Conservation (phyloP, 2,113 vertebrate genomes). For the Sterrhoptilus dennistouni region DNA sequence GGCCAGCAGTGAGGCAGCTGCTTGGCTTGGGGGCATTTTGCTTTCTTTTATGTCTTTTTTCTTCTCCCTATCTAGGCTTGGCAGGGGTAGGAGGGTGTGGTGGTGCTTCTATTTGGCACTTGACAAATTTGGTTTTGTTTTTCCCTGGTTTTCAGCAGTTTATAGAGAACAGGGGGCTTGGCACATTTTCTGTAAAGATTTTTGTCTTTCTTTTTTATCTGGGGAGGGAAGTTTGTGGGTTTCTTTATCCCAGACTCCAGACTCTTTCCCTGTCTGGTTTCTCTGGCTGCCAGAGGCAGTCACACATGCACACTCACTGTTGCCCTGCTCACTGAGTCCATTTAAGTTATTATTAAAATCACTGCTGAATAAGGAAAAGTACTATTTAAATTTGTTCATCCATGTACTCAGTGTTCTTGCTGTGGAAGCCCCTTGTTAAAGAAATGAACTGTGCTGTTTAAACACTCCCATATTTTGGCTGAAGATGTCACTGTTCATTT, state of each 20-base stretch:
- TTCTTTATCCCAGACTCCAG: not conserved
- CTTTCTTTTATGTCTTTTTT: rapidly evolving
- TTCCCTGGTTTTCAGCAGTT: not conserved
- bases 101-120: not conserved
- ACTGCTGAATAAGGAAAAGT: not conserved
- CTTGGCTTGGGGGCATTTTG: not conserved
- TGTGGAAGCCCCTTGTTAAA: not conserved
- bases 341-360: not conserved
- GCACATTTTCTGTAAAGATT: not conserved
- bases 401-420: not conserved
- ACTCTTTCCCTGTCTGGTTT: not conserved
- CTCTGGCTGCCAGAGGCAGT: not conserved
- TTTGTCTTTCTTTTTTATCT: not conserved
- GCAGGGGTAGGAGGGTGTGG: too few relatives aligned
- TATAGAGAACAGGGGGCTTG: not conserved
- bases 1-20: not conserved
- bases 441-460: not conserved
- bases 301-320: not conserved
- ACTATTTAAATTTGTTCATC: not conserved
- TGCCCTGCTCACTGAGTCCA: not conserved
- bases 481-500: not conserved
- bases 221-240: not conserved
- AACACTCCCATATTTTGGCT: not conserved
- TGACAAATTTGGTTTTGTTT: not conserved
- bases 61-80: not conserved